These are phyloP conservation scores for Phataginus tetradactyla DNA, from an alignment of 2,797 vertebrate species.

Conservation along the genomic window DNA sequence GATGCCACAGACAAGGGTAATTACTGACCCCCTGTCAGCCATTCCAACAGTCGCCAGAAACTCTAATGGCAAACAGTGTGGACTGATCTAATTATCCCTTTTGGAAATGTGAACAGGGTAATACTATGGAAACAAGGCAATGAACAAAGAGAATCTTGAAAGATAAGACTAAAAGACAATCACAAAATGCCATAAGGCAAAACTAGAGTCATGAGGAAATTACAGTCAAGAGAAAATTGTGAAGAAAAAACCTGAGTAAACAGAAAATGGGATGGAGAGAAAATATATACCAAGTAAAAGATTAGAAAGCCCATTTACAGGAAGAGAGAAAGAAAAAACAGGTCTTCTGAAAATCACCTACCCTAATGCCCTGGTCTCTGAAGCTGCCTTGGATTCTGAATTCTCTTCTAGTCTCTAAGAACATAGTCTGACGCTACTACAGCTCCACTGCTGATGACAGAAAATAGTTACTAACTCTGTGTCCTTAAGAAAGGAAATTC, in stretches of 20 bases:
- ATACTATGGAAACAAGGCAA: constrained; percentile 6
- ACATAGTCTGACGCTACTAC: neutral
- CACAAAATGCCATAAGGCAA: constrained; percentile 13
- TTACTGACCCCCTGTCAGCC: neutral
- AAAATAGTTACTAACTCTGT: neutral
- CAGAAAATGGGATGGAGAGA: constrained; percentile 14
- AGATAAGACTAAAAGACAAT: constrained; percentile 56
- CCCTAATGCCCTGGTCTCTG: neutral
- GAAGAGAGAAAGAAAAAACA: neutral
- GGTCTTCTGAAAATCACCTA: neutral
- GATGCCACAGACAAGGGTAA: neutral
- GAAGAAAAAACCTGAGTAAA: neutral
- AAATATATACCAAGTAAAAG: neutral
- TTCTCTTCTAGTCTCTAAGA: neutral
- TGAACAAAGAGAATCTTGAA: constrained; percentile 33
- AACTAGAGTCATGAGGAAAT: constrained; percentile 46
- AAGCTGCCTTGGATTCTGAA: neutral
- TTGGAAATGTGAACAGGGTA: neutral
- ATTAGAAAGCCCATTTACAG: neutral
- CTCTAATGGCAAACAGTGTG: neutral
- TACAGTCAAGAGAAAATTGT: constrained; percentile 42
- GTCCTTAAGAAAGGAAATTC: constrained; percentile 11
- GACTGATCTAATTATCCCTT: neutral
- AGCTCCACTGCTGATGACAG: neutral
- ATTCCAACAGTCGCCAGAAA: neutral